Conservation (phyloP, 2,113 vertebrate genomes). For the Pelmatolapia mariae region DNA sequence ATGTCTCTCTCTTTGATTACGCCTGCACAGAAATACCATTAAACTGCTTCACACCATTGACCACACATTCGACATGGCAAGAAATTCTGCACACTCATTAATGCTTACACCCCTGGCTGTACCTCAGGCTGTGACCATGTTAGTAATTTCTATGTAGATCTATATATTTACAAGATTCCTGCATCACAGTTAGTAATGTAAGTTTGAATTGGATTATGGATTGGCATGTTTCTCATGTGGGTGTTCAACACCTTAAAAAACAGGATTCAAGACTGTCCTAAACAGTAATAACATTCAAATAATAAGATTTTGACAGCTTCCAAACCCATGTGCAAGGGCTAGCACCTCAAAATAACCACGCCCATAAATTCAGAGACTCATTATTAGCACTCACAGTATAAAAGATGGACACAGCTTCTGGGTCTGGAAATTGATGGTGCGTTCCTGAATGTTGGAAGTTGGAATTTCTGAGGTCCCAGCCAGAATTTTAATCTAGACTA, state of each 20-base stretch:
- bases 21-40: neutral
- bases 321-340: neutral
- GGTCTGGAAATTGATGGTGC: neutral
- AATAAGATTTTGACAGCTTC: neutral
- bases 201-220: neutral
- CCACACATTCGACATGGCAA: neutral
- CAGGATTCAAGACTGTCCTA: neutral
- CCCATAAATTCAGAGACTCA: neutral
- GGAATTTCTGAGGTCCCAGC: neutral
- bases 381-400: neutral
- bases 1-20: neutral
- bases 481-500: neutral
- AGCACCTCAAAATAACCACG: neutral
- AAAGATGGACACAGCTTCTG: neutral
- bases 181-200: neutral
- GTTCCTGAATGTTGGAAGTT: neutral
- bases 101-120: neutral
- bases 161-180: conserved; percentile 47
- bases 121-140: neutral
- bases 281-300: neutral
- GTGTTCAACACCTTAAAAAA: neutral
- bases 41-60: neutral
- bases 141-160: conserved; percentile 27
- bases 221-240: neutral
- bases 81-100: neutral